These are phyloP conservation scores for Stenotaenia linearis DNA, from an alignment of 2,888 invertebrate genomes.

Conservation along the genomic window DNA sequence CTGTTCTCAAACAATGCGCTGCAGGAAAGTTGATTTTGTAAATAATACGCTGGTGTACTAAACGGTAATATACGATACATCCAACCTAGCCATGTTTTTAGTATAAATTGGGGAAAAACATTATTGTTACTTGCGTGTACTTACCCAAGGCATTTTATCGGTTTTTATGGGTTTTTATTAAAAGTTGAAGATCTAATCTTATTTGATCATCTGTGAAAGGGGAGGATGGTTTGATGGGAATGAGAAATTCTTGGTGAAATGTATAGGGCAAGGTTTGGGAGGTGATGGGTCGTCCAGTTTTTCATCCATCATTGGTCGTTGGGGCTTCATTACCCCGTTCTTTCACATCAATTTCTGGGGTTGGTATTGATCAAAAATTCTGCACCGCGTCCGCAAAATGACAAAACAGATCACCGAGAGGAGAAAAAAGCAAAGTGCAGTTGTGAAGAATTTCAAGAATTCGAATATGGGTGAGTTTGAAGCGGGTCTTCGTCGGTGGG, in stretches of 20 bases:
- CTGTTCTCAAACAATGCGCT: too few species aligned
- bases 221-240: not conserved
- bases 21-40: too few species aligned
- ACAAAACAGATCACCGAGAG: not conserved
- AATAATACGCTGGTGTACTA: too few species aligned
- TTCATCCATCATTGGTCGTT: slow-evolving; percentile 10
- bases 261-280: not conserved
- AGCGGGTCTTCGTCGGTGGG: too few species aligned
- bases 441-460: not conserved
- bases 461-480: not conserved
- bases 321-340: not conserved
- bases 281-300: slow-evolving; percentile 11
- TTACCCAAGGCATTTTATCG: not conserved
- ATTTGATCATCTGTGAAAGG: slow-evolving; percentile 2
- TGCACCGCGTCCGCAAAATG: slow-evolving; percentile 5
- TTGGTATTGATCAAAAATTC: not conserved
- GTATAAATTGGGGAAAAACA: too few species aligned
- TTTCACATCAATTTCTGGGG: not conserved
- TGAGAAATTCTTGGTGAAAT: not conserved
- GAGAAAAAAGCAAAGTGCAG: not conserved
- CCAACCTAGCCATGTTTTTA: too few species aligned
- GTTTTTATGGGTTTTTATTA: too few species aligned
- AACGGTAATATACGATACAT: too few species aligned
- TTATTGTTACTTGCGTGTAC: not conserved
- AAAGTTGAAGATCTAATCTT: not conserved